phyloP scores from a whole-genome alignment of 2,113 vertebrate genomes.

The Sialia sialis region DNA sequence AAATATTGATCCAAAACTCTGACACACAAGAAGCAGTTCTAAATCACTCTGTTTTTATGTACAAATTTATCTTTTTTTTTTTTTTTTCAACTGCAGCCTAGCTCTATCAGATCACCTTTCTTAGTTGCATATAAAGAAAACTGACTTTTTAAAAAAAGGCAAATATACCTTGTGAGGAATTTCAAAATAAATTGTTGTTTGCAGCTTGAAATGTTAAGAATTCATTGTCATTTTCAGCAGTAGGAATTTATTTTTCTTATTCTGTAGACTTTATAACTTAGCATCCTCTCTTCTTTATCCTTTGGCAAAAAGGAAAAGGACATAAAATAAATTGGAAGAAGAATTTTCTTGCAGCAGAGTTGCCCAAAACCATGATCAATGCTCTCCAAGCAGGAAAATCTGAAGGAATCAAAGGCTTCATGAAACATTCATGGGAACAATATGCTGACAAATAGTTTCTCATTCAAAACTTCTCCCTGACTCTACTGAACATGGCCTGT shows the following conservation, averaged over 20 bases:
- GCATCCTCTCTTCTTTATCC: background rate
- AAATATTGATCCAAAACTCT: slow-evolving; percentile 20
- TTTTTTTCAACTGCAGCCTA: background rate
- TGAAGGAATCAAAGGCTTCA: background rate
- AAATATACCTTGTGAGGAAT: background rate
- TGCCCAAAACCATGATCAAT: background rate
- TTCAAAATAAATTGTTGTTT: background rate
- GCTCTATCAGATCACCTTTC: background rate
- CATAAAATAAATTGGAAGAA: background rate
- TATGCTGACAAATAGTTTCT: background rate
- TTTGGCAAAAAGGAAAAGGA: background rate
- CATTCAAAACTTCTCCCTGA: background rate
- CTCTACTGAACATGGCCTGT: background rate
- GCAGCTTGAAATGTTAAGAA: background rate
- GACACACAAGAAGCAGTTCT: background rate
- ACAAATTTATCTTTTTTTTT: background rate
- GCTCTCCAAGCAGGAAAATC: background rate
- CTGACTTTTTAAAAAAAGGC: background rate
- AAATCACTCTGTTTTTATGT: background rate
- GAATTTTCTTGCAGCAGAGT: background rate
- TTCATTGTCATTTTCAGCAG: background rate
- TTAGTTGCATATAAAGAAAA: background rate
- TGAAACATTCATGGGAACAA: slow-evolving; percentile 3
- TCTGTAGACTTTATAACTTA: background rate
- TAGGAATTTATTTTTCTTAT: background rate